These are phyloP conservation scores for Apostichopus parvimensis DNA, from an alignment of 35 echinoderm and acorn worm species.

Conservation along the genomic window DNA sequence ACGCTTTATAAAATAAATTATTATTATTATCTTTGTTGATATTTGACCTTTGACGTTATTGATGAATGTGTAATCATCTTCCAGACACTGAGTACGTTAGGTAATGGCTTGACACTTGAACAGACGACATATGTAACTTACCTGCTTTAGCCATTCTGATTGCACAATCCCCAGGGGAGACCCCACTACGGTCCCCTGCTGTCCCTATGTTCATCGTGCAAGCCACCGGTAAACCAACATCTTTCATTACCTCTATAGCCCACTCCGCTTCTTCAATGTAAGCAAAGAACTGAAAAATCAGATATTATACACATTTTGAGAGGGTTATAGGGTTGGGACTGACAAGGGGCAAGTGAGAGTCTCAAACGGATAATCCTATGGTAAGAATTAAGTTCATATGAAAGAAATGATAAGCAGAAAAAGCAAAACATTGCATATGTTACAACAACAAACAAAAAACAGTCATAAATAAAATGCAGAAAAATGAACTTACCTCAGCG, in stretches of 20 bases:
- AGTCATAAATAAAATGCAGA: background rate
- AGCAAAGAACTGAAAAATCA: conserved; percentile 64
- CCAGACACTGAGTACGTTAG: no score
- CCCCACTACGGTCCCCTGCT: conserved; percentile 34
- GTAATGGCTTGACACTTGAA: no score
- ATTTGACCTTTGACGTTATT: no score
- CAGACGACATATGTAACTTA: background rate
- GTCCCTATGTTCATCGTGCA: conserved; percentile 59
- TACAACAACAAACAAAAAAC: background rate
- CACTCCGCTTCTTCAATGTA: conserved; percentile 65
- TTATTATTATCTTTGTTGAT: no score
- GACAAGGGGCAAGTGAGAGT: background rate
- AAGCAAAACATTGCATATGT: background rate
- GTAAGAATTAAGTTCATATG: background rate
- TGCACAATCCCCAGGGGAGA: conserved; percentile 49
- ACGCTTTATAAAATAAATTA: no score
- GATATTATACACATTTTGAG: background rate
- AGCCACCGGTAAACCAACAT: conserved; percentile 40
- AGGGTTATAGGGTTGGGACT: background rate
- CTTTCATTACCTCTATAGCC: conserved; percentile 75
- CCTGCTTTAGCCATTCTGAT: conserved; percentile 75
- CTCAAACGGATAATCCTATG: background rate
- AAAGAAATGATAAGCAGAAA: background rate
- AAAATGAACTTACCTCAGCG: conserved; percentile 65
- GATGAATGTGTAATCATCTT: no score